Percentiles rank a stretch among this genome's conserved stretches.
These are phyloP conservation scores for Diplosoma virens DNA, from an alignment of 23 tunicate genomes.

Conservation along the genomic window DNA sequence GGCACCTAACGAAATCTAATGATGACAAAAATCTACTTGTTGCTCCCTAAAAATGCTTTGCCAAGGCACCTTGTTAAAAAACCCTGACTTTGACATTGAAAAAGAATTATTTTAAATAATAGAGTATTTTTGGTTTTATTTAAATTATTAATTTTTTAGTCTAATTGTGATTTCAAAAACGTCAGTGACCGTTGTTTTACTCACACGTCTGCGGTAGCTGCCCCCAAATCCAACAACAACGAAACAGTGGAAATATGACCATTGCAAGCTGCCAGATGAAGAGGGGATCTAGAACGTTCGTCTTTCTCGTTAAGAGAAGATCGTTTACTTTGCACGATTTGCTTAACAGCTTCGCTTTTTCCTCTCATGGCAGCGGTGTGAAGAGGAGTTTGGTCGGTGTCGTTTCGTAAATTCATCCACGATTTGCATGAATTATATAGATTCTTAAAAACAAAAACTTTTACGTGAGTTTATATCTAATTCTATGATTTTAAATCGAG, in stretches of 20 bases:
- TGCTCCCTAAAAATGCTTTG: too few relatives aligned
- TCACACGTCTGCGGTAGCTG: slow-evolving; percentile 11
- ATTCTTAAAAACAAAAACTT: not conserved
- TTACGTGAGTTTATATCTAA: not conserved
- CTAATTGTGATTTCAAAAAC: too few relatives aligned
- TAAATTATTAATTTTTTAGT: too few relatives aligned
- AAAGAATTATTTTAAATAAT: too few relatives aligned
- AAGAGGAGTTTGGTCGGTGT: slow-evolving; percentile 35
- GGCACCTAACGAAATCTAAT: too few relatives aligned
- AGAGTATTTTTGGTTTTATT: too few relatives aligned
- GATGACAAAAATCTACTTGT: too few relatives aligned
- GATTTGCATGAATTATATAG: not conserved
- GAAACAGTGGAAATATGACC: slow-evolving; percentile 4
- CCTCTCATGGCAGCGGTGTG: slow-evolving; percentile 24
- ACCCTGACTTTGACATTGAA: too few relatives aligned
- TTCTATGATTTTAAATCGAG: too few relatives aligned
- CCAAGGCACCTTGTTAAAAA: not conserved
- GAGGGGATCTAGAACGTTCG: slow-evolving; percentile 30
- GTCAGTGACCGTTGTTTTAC: too few relatives aligned
- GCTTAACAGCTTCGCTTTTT: slow-evolving; percentile 15
- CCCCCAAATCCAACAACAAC: slow-evolving; percentile 23
- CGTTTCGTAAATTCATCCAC: slow-evolving; percentile 26
- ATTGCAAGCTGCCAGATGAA: slow-evolving; percentile 40
- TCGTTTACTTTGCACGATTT: slow-evolving; percentile 5
- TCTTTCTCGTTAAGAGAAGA: slow-evolving; percentile 35